Evolutionary conservation across 2,888 invertebrate genomes (phyloP), one percentile per base, ranked within the genome.

Genomic region (Eupeodes luniger): DNA sequence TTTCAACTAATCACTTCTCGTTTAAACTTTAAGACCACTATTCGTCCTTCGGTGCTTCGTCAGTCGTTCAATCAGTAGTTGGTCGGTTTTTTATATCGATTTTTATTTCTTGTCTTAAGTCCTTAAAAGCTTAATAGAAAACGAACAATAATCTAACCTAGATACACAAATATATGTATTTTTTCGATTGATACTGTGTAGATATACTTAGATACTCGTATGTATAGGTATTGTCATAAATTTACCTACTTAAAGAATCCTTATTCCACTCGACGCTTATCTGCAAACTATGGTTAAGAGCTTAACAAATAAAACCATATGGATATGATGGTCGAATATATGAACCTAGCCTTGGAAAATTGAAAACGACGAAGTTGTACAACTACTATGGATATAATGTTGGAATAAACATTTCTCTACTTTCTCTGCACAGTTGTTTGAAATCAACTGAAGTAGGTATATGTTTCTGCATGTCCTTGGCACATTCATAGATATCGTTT

Each of bases 281-380:
- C 51, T 36, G 53, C 69, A 69, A 51, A 69, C 69, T 53, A 55
- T 51, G 12, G 16, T 1, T 47, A 51, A 72, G 57, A 64, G 69
- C 49, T 75, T 19, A n/a, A 55, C 74, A 84, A 79, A 84, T 67
- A 84, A 69, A 64, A 70, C 64, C 69, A 85, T 80, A 61, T 69
- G 67, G 67, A 67, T 67, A 51, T 67, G 67, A 51, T 67, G 67
- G 67, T 51, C 51, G 75, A 70, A 51, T 76, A 85, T 10, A 47
- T 11, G 6, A 47, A 4, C 10, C 12, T 11, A 47, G 70, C 84
- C 84, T 85, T 85, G 64, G 75, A 80, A 67, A 53, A 51, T 79
- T 53, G 62, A 80, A 85, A 80, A 80, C 70, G 84, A 75, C 69
- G 40, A 14, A 85, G 57, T 70, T n/a, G 55, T 55, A 75, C 57